These are phyloP conservation scores for Hippasteria phrygiana DNA, from an alignment of 53 echinoderm and acorn worm species.

Conservation along the genomic window DNA sequence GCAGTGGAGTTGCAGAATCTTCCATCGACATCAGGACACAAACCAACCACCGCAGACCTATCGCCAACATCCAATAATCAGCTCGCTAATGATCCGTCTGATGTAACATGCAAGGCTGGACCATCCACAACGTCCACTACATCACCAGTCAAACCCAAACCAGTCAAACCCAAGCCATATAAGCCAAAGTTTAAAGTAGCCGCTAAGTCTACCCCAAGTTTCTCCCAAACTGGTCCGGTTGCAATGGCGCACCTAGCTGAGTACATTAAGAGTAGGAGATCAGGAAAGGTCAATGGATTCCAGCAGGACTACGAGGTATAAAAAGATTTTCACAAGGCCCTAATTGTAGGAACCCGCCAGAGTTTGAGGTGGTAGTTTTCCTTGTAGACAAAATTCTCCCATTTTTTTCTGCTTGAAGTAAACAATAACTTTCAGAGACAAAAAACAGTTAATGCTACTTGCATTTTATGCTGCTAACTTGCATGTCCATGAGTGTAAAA, in stretches of 20 bases:
- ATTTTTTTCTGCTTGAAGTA: too few species aligned
- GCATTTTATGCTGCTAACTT: too few species aligned
- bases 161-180: background rate
- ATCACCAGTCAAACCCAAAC: too few species aligned
- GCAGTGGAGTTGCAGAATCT: slow-evolving; percentile 28
- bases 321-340: too few species aligned
- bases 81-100: too few species aligned
- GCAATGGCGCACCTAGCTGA: slow-evolving; percentile 64
- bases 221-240: slow-evolving; percentile 29
- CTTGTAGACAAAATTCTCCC: too few species aligned
- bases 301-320: slow-evolving; percentile 81
- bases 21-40: background rate
- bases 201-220: background rate
- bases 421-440: too few species aligned
- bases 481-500: too few species aligned
- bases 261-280: slow-evolving; percentile 71
- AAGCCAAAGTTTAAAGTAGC: background rate
- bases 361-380: too few species aligned
- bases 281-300: slow-evolving; percentile 66
- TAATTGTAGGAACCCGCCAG: too few species aligned
- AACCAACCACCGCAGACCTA: background rate
- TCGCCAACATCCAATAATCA: background rate
- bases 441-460: too few species aligned
- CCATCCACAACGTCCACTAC: background rate
- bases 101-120: background rate